These are phyloP conservation scores for Branchinecta lynchi DNA, from an alignment of 1,140 invertebrate genomes.

Conservation along the genomic window DNA sequence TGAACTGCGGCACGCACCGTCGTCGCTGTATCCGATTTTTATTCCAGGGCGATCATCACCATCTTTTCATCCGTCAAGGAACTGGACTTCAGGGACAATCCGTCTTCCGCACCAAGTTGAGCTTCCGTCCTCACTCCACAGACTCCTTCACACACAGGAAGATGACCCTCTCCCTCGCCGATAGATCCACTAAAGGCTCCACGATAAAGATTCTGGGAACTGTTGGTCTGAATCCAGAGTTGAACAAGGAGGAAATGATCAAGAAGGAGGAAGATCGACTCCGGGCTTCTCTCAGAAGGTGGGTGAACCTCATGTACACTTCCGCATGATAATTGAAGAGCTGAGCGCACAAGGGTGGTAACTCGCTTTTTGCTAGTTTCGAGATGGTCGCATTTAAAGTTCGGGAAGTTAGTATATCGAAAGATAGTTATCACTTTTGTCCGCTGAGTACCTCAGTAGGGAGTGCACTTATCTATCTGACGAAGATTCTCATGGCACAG, in stretches of 20 bases:
- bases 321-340: too few species aligned
- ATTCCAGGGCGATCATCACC: slow-evolving; percentile 73
- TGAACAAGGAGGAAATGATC: slow-evolving; percentile 71
- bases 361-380: too few species aligned
- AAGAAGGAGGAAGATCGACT: slow-evolving; percentile 93
- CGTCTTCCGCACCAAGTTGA: slow-evolving; percentile 88
- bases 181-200: slow-evolving; percentile 86
- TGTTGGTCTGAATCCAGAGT: slow-evolving; percentile 84
- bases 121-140: slow-evolving; percentile 92
- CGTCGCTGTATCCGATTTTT: background rate
- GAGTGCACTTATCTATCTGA: too few species aligned
- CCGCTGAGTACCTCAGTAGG: too few species aligned
- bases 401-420: too few species aligned
- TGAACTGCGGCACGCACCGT: too few species aligned
- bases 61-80: slow-evolving; percentile 89
- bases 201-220: slow-evolving; percentile 92
- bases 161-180: slow-evolving; percentile 93
- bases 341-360: too few species aligned
- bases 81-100: slow-evolving; percentile 94
- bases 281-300: slow-evolving; percentile 58
- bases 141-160: slow-evolving; percentile 97
- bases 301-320: background rate
- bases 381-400: too few species aligned
- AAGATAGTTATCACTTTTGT: too few species aligned
- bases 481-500: too few species aligned